Conservation (phyloP, 2,113 vertebrate genomes). For the Ceratotherium simum region DNA sequence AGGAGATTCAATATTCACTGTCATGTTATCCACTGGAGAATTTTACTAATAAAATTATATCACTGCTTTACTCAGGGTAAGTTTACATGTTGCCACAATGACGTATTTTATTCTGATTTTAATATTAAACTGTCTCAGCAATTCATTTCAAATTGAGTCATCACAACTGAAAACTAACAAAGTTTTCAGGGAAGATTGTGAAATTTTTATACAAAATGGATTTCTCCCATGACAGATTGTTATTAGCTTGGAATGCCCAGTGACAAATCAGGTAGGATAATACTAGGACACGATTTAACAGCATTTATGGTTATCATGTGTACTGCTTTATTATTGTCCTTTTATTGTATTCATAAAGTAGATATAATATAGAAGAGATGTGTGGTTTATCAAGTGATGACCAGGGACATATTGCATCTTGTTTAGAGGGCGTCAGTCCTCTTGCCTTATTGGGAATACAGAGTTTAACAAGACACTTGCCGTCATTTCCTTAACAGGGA, state of each 20-base stretch:
- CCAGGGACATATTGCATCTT: constrained; percentile 83
- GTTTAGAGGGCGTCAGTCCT: constrained; percentile 79
- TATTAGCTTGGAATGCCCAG: constrained; percentile 80
- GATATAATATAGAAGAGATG: constrained; percentile 81
- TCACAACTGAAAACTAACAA: constrained; percentile 83
- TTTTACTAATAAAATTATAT: constrained; percentile 84
- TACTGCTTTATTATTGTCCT: constrained; percentile 78
- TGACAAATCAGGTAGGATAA: constrained; percentile 80
- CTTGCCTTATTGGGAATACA: constrained; percentile 84
- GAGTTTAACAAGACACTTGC: constrained; percentile 87
- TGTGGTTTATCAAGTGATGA: constrained; percentile 79
- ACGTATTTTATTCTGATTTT: constrained; percentile 83
- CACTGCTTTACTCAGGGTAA: constrained; percentile 73
- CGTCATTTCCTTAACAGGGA: constrained; percentile 89
- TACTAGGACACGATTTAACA: constrained; percentile 70
- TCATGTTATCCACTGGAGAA: constrained; percentile 79
- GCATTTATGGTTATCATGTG: constrained; percentile 74
- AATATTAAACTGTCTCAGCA: constrained; percentile 81
- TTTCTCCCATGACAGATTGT: constrained; percentile 76
- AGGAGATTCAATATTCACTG: constrained; percentile 79
- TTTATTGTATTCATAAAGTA: constrained; percentile 82
- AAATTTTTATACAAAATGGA: constrained; percentile 81
- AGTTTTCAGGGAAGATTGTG: constrained; percentile 83
- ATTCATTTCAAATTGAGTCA: constrained; percentile 79
- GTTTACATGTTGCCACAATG: constrained; percentile 82